Percentiles rank a stretch among this genome's conserved stretches.
Conservation (phyloP, 30 jellyfish, hydroid and myxozoan genomes). For the Pseudorhiza aurosa region DNA sequence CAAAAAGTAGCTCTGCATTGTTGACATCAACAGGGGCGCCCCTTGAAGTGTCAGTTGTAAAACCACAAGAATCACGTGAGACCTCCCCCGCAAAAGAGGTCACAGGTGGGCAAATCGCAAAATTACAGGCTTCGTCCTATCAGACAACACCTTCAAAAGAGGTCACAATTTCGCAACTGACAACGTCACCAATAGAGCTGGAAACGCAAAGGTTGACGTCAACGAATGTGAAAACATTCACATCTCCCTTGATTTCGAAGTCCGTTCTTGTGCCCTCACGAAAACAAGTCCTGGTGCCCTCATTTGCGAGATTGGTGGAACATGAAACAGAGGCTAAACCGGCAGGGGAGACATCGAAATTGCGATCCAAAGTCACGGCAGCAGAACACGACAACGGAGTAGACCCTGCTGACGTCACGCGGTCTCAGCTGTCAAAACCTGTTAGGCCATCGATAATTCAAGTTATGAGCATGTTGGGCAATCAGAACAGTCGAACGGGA, state of each 20-base stretch:
- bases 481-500: constrained; percentile 8
- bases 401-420: constrained; percentile 80
- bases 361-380: constrained; percentile 20
- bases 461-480: constrained; percentile 50
- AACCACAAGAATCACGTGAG: not conserved
- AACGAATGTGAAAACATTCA: not conserved
- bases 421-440: constrained; percentile 74
- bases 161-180: not conserved
- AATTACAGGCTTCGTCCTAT: not conserved
- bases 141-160: not conserved
- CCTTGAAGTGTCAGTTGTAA: not conserved
- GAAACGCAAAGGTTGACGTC: not conserved
- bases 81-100: not conserved
- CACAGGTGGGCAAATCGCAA: not conserved
- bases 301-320: not conserved
- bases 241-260: not conserved
- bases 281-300: not conserved
- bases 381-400: constrained; percentile 34
- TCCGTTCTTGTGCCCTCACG: constrained; percentile 57
- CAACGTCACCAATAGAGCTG: not conserved
- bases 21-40: constrained; percentile 19
- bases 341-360: constrained; percentile 31
- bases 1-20: not conserved
- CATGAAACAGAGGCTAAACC: constrained; percentile 42
- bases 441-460: constrained; percentile 54